Conservation (phyloP, 2,888 invertebrate genomes). For the Melieria crassipennis region DNA sequence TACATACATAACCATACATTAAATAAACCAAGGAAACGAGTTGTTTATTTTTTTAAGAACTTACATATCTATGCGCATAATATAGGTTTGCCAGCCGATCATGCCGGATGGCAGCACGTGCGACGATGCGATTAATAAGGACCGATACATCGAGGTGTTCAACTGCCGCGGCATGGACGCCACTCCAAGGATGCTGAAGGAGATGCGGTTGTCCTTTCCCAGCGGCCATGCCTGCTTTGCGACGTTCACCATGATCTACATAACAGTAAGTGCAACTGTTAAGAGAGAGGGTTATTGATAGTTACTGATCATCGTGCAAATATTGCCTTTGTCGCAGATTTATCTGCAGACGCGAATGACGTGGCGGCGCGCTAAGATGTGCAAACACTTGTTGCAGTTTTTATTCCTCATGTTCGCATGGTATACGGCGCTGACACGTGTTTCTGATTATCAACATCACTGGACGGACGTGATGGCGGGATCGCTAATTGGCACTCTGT, state of each 20-base stretch:
- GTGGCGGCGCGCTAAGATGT: conserved; percentile 81
- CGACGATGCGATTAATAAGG: conserved; percentile 69
- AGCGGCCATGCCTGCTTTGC: conserved; percentile 93
- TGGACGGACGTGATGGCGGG: conserved; percentile 96
- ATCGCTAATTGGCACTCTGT: conserved; percentile 73
- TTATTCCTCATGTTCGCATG: conserved; percentile 81
- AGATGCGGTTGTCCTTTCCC: conserved; percentile 86
- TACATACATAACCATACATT: too few relatives aligned
- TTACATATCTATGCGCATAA: neutral
- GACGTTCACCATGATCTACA: conserved; percentile 84
- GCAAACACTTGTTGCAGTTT: conserved; percentile 86
- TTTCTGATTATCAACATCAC: conserved; percentile 97
- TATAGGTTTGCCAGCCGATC: conserved; percentile 81
- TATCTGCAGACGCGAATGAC: conserved; percentile 89
- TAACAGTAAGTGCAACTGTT: conserved; percentile 75
- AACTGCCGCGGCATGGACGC: conserved; percentile 70
- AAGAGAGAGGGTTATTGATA: neutral
- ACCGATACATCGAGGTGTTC: conserved; percentile 78
- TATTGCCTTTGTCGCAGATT: conserved; percentile 68
- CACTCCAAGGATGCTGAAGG: conserved; percentile 71
- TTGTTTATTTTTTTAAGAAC: neutral
- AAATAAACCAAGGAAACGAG: too few relatives aligned
- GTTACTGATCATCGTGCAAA: conserved; percentile 13
- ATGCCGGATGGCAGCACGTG: conserved; percentile 69
- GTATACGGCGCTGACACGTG: conserved; percentile 86